Conservation (phyloP, 2,797 vertebrate species). For the Valencia hispanica region DNA sequence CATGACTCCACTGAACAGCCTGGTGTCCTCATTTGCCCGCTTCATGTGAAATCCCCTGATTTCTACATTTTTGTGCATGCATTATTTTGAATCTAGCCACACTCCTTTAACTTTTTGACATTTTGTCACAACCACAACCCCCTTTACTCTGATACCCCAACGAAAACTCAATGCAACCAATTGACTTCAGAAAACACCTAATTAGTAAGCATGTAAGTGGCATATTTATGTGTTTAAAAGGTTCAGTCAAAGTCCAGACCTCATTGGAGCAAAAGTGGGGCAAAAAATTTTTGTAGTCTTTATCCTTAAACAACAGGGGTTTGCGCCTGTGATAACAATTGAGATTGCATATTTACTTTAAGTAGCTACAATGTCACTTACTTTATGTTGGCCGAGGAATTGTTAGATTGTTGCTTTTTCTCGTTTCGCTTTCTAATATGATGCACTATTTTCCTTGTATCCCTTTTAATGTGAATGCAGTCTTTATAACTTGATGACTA, state of each 20-base stretch:
- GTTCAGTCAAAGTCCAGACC: too few species aligned
- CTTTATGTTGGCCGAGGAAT: neutral
- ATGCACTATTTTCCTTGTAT: neutral
- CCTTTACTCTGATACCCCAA: neutral
- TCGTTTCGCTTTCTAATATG: neutral
- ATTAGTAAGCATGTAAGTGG: too few species aligned
- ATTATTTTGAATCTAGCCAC: neutral
- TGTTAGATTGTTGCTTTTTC: too few species aligned
- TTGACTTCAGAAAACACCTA: neutral
- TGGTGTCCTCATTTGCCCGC: constrained; percentile 35
- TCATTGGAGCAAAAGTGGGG: too few species aligned
- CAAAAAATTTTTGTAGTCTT: too few species aligned
- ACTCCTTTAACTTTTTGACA: neutral
- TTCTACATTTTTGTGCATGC: neutral
- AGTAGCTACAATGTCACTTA: neutral
- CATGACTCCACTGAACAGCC: constrained; percentile 35
- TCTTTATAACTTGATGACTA: constrained; percentile 20
- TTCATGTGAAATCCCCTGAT: neutral
- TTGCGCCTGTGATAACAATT: too few species aligned
- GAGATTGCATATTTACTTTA: neutral
- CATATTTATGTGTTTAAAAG: too few species aligned
- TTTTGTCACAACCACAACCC: neutral
- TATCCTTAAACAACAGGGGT: too few species aligned
- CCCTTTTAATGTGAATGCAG: constrained; percentile 1
- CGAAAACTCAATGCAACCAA: neutral